A percentile compares a stretch with the other conserved stretches of the same genome.
phyloP scores from a whole-genome alignment of 2,888 invertebrate species.

The Tetragonula carbonaria region DNA sequence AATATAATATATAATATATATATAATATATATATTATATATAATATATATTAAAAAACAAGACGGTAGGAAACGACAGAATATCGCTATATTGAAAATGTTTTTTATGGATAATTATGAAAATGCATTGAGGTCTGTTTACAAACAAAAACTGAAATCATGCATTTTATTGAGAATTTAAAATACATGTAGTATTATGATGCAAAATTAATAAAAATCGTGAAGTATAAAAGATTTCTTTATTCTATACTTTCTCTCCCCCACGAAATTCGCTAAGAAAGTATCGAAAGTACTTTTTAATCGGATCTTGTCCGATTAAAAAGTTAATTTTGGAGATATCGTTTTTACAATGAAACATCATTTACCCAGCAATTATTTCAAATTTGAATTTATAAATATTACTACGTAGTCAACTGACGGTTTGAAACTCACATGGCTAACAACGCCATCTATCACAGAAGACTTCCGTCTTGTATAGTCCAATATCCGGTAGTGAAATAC shows the following conservation, averaged over 20 bases:
- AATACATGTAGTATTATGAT: conserved; percentile 72
- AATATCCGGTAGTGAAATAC: conserved; percentile 51
- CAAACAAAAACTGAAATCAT: conserved; percentile 33
- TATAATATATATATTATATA: too few relatives aligned
- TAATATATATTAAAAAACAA: not conserved
- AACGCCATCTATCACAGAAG: conserved; percentile 19
- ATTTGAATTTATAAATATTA: conserved; percentile 8
- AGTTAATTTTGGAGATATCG: not conserved
- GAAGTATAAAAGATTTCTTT: conserved; percentile 28
- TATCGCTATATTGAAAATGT: conserved; percentile 33
- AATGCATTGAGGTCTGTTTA: conserved; percentile 12
- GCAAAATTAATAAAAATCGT: conserved; percentile 61
- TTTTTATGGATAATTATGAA: conserved; percentile 29
- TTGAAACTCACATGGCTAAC: not conserved
- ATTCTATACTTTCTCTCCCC: not conserved
- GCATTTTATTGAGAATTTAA: conserved; percentile 36
- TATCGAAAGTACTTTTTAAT: not conserved
- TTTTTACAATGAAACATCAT: not conserved
- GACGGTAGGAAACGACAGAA: conserved; percentile 10
- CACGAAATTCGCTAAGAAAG: not conserved
- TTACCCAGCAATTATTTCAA: not conserved
- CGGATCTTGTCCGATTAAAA: not conserved
- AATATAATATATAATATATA: too few relatives aligned
- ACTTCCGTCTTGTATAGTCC: conserved; percentile 38
- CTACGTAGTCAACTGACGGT: conserved; percentile 27